Percentiles rank a stretch among this genome's conserved stretches.
phyloP scores from a whole-genome alignment of 2,113 vertebrate genomes.

The Hemiprocne comata region DNA sequence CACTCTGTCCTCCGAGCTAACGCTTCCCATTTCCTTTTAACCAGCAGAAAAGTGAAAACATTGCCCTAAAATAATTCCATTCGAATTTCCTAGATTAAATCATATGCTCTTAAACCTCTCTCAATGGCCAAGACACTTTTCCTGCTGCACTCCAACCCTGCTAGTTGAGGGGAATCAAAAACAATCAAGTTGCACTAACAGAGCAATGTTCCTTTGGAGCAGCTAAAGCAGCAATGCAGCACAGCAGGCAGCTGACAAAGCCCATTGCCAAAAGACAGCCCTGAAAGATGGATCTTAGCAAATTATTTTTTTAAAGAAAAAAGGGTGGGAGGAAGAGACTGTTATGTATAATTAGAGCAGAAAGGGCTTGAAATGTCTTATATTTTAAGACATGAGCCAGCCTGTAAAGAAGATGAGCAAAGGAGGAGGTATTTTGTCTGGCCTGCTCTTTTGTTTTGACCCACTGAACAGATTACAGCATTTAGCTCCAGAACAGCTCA shows the following conservation, averaged over 20 bases:
- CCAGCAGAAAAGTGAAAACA: neutral
- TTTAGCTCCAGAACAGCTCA: neutral
- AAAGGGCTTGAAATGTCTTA: neutral
- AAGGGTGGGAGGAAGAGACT: neutral
- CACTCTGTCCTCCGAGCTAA: neutral
- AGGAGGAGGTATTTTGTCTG: neutral
- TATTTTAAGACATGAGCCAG: neutral
- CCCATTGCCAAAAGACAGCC: neutral
- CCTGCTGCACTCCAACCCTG: neutral
- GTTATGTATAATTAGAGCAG: neutral
- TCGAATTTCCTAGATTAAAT: constrained; percentile 30
- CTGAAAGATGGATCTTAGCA: neutral
- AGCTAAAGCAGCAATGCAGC: neutral
- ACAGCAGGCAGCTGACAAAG: neutral
- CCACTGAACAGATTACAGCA: neutral
- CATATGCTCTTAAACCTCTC: neutral
- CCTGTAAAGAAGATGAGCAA: neutral
- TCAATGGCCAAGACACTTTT: neutral
- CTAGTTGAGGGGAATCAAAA: neutral
- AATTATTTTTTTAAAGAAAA: neutral
- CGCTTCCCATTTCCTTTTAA: neutral
- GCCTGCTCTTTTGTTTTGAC: neutral
- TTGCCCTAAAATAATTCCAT: constrained; percentile 15
- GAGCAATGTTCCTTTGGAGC: neutral
- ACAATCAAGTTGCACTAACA: neutral